Base-by-base conservation (phyloP, 2,888 invertebrate genomes). In the Micoletzkya japonica region DNA sequence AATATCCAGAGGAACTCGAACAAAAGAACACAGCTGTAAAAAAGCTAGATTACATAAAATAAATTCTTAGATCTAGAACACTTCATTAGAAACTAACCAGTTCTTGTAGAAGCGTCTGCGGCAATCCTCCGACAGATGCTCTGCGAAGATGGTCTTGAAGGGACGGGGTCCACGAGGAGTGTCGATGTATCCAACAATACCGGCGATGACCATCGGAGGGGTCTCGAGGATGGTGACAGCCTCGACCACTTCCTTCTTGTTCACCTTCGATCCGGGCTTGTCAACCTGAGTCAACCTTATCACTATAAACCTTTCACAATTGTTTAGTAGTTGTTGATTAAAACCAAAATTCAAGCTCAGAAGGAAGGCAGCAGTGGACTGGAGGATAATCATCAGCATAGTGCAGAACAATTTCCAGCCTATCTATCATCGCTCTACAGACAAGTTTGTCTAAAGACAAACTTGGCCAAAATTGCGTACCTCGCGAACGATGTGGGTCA, bases 231-330 rank as follows among this genome's bases (percentile, higher is more conserved):
- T 92, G 34, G 98, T 98, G 2, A 99, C 98, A 58, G 95, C 94
- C 87, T 99, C 98, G 32, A 98, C 96, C 73, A 98, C 94, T 89
- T 99, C 98, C 89, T 99, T 99, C 89, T 98, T 98, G 90, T 99
- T 96, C 76, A 96, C 92, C 90, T 98, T 96, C 94, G 87, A 89
- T 87, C 85, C 85, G 52, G 84, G 83, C 78, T 85, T 85, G 76
- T 85, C 85, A 74, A 85, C 78, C 75, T 75, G 58, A 56, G 30
- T 2, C 28, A 2, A 28, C 24, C 10, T 2, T 54, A 14, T 54
- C 14, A 57, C 24, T 17, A 32, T 34, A 28, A 3, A 2, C 28
- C 20, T 20, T 24, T 39, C 10, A 24, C 4, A 20, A 44, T 26
- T 95, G 95, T 96, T 88, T 96, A 97, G 86, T 95, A 95, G 89